phyloP scores from a whole-genome alignment of 2,888 invertebrate species.

The Ophion slaviceki region DNA sequence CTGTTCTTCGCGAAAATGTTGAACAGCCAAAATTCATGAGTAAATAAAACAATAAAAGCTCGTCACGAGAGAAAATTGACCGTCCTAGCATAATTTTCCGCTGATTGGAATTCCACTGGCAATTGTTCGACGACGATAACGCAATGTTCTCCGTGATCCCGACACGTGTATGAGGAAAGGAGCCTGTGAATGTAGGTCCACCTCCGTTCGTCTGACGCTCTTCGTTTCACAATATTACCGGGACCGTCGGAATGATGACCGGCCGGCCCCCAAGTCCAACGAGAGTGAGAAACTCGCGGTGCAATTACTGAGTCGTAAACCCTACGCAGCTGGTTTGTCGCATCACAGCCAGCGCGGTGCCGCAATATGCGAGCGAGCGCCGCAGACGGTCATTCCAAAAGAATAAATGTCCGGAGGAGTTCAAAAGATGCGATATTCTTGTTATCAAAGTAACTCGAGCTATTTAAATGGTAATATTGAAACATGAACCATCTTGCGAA shows the following conservation, averaged over 20 bases:
- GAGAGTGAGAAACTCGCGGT: constrained; percentile 36
- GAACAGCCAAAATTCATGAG: background rate
- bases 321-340: constrained; percentile 55
- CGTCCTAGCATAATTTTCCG: background rate
- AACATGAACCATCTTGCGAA: constrained; percentile 25
- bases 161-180: constrained; percentile 4
- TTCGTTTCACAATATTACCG: constrained; percentile 70
- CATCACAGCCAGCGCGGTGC: constrained; percentile 60
- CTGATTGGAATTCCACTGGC: constrained; percentile 54
- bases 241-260: constrained; percentile 56
- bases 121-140: constrained; percentile 63
- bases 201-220: constrained; percentile 71
- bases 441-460: constrained; percentile 32
- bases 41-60: background rate
- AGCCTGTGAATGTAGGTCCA: constrained; percentile 73
- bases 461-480: background rate
- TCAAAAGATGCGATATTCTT: constrained; percentile 57
- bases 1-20: background rate
- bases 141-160: constrained; percentile 53
- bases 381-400: constrained; percentile 18
- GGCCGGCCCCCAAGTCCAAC: constrained; percentile 50
- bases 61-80: background rate
- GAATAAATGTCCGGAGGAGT: constrained; percentile 29
- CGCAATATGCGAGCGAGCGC: constrained; percentile 43
- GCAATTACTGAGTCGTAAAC: constrained; percentile 66